Conservation (phyloP, 2,113 vertebrate genomes). For the Antechinus flavipes region DNA sequence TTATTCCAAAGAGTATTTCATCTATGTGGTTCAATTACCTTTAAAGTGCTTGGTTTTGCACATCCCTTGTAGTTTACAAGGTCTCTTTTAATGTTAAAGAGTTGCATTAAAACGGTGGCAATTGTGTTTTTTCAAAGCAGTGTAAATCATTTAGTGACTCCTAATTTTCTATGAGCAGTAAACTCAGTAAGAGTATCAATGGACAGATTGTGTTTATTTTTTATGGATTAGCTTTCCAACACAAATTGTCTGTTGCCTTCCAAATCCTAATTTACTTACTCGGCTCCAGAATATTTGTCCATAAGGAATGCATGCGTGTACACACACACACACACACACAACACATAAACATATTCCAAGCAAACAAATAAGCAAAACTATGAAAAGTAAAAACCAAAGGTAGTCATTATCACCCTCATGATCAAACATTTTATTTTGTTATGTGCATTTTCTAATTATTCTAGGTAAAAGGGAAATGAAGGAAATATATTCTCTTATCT, state of each 20-base stretch:
- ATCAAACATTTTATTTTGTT: slow-evolving; percentile 16
- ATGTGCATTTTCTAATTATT: not conserved
- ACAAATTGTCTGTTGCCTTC: slow-evolving; percentile 37
- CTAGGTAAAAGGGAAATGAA: not conserved
- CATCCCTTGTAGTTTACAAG: slow-evolving; percentile 32
- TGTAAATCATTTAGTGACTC: slow-evolving; percentile 48
- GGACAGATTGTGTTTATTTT: slow-evolving; percentile 64
- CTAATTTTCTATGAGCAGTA: slow-evolving; percentile 43
- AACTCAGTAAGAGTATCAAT: slow-evolving; percentile 46
- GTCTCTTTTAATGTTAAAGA: slow-evolving; percentile 43
- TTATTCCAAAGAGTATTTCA: slow-evolving; percentile 17
- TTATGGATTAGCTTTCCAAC: slow-evolving; percentile 60
- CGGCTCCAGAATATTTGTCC: slow-evolving; percentile 30
- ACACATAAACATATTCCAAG: not conserved
- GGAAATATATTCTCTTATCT: not conserved
- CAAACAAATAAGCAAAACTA: not conserved
- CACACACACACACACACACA: not conserved
- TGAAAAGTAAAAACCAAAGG: slow-evolving; percentile 48
- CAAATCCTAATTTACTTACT: slow-evolving; percentile 18
- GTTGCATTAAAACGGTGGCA: slow-evolving; percentile 1
- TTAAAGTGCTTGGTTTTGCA: not conserved
- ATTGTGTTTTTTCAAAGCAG: not conserved
- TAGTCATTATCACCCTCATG: slow-evolving; percentile 22
- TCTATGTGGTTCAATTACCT: slow-evolving; percentile 19
- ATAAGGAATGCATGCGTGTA: not conserved